These are phyloP conservation scores for Pterocles burchelli DNA, from an alignment of 2,113 vertebrate species.

Conservation along the genomic window DNA sequence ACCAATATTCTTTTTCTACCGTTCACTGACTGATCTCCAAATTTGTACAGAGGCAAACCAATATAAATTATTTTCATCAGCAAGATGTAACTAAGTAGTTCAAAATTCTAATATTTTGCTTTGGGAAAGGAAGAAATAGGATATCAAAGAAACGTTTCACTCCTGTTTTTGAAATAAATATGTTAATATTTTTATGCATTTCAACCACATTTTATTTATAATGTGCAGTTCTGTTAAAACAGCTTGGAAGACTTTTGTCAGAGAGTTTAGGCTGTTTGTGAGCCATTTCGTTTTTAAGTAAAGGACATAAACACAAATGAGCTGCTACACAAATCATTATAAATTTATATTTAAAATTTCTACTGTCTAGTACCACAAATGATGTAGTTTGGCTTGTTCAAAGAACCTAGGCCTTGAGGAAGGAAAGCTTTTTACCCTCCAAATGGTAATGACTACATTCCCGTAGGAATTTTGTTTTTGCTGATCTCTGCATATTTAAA, in stretches of 20 bases:
- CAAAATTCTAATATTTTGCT: not conserved
- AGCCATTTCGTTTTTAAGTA: not conserved
- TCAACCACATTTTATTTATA: not conserved
- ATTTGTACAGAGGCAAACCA: not conserved
- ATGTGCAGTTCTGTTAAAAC: not conserved
- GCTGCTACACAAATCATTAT: not conserved
- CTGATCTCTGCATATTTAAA: not conserved
- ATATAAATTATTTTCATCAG: not conserved
- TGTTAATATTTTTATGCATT: not conserved
- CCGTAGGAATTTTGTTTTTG: not conserved
- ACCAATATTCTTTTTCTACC: not conserved
- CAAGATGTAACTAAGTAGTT: not conserved
- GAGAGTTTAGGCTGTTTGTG: not conserved
- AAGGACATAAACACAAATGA: not conserved
- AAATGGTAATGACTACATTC: not conserved
- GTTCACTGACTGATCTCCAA: not conserved
- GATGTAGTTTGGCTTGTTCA: not conserved
- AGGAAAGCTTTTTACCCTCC: not conserved
- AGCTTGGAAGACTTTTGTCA: not conserved
- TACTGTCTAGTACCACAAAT: not conserved
- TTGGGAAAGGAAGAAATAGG: not conserved
- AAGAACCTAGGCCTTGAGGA: not conserved
- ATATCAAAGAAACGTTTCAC: constrained; percentile 7
- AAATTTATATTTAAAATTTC: not conserved
- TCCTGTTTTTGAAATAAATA: not conserved